These are phyloP conservation scores for Sinohyriopsis cumingii DNA, from an alignment of 2,888 invertebrate species.

Conservation along the genomic window DNA sequence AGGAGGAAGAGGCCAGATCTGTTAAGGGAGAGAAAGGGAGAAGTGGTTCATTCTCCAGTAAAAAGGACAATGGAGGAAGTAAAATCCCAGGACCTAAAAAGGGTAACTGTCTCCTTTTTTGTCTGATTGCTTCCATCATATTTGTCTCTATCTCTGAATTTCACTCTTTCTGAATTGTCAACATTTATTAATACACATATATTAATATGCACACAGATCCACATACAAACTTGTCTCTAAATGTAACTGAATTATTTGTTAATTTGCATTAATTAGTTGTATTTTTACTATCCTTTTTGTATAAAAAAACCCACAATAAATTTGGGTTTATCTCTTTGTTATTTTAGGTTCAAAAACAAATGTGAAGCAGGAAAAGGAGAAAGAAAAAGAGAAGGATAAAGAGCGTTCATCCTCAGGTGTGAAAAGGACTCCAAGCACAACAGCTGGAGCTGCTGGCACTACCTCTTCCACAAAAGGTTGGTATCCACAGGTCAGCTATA, in stretches of 20 bases:
- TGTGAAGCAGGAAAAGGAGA: slow-evolving; percentile 15
- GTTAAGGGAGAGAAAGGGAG: slow-evolving; percentile 55
- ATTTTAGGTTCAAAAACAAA: slow-evolving; percentile 29
- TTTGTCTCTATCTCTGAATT: too few relatives aligned
- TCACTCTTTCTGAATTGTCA: too few relatives aligned
- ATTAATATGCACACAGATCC: too few relatives aligned
- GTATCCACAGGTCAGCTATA: too few relatives aligned
- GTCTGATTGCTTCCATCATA: background rate
- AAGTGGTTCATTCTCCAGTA: slow-evolving; percentile 21
- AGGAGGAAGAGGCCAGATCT: slow-evolving; percentile 54
- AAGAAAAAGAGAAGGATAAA: too few relatives aligned
- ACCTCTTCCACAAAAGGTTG: slow-evolving; percentile 33
- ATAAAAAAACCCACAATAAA: too few relatives aligned
- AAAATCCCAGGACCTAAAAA: slow-evolving; percentile 61
- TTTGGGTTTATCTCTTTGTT: background rate
- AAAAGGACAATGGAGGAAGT: slow-evolving; percentile 45
- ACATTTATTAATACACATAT: too few relatives aligned
- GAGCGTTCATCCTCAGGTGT: slow-evolving; percentile 26
- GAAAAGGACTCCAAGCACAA: slow-evolving; percentile 35
- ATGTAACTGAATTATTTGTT: too few relatives aligned
- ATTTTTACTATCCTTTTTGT: too few relatives aligned
- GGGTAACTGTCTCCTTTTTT: slow-evolving; percentile 28
- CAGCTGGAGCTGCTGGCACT: slow-evolving; percentile 17
- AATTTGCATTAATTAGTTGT: too few relatives aligned
- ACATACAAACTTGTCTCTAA: too few relatives aligned